Percentiles rank a stretch among this genome's conserved stretches.
Evolutionary conservation across 2,888 invertebrate species (phyloP).

Genomic region (Empis stercorea): DNA sequence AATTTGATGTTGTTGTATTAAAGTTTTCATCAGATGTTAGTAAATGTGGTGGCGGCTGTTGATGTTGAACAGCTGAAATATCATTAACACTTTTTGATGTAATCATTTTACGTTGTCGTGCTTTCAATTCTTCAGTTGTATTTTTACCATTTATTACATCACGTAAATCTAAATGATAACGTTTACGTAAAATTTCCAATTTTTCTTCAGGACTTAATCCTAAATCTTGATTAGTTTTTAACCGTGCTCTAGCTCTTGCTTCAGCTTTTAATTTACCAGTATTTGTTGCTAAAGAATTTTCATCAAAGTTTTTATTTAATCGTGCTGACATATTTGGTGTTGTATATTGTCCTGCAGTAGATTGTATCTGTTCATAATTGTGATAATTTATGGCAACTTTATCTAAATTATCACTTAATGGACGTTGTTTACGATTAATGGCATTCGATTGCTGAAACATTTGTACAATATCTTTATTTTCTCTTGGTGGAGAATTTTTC

Average conservation of each 20-base stretch:
- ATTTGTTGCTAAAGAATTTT: constrained; percentile 19
- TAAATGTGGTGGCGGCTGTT: background rate
- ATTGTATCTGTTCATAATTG: background rate
- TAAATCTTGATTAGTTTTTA: constrained; percentile 60
- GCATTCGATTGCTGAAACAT: constrained; percentile 9
- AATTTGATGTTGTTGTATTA: constrained; percentile 14
- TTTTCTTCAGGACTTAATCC: constrained; percentile 59
- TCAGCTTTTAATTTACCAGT: constrained; percentile 50
- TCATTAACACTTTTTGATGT: constrained; percentile 36
- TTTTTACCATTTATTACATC: constrained; percentile 8
- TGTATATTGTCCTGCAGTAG: constrained; percentile 23
- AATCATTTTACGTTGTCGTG: constrained; percentile 32
- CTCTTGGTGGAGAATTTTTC: constrained; percentile 14
- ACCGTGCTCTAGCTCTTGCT: constrained; percentile 48
- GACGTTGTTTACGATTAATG: constrained; percentile 25
- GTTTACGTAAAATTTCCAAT: constrained; percentile 40
- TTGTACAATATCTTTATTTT: constrained; percentile 22
- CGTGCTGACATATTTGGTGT: constrained; percentile 42
- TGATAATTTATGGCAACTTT: background rate
- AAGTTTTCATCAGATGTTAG: constrained; percentile 17
- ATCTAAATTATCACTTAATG: constrained; percentile 31
- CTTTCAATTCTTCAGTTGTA: constrained; percentile 16
- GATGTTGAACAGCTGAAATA: constrained; percentile 13
- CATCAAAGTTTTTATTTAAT: constrained; percentile 22
- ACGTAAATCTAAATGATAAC: constrained; percentile 26